phyloP scores from a whole-genome alignment of 1,140 invertebrate genomes.

The Oryctes rhinoceros region DNA sequence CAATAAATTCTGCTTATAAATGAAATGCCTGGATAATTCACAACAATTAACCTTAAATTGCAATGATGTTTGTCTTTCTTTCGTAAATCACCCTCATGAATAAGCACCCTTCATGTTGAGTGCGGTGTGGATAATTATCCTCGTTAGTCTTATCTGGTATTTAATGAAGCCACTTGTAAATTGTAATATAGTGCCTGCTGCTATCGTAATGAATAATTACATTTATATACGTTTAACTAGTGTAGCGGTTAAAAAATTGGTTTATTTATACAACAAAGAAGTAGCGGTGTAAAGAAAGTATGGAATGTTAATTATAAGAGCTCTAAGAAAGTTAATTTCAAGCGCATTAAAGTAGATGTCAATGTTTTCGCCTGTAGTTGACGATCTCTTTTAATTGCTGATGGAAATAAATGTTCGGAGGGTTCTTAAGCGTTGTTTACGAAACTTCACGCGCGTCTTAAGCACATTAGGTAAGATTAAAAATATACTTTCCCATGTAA shows the following conservation, averaged over 20 bases:
- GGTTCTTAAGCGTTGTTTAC: background rate
- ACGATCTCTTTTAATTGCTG: too few relatives aligned
- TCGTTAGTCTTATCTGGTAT: slow-evolving; percentile 8
- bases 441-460: background rate
- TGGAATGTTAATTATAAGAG: too few relatives aligned
- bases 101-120: slow-evolving; percentile 3
- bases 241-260: too few relatives aligned
- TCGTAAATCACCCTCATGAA: background rate
- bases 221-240: too few relatives aligned
- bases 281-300: too few relatives aligned
- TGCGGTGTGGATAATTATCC: background rate
- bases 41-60: background rate
- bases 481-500: slow-evolving; percentile 1
- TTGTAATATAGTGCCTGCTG: background rate
- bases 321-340: too few relatives aligned
- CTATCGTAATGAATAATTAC: background rate
- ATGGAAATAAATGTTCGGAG: too few relatives aligned
- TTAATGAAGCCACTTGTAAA: slow-evolving; percentile 8
- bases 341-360: too few relatives aligned
- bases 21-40: background rate
- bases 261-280: too few relatives aligned
- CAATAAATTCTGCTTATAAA: too few relatives aligned
- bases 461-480: slow-evolving; percentile 1
- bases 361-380: too few relatives aligned
- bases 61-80: background rate